Conservation (phyloP, 2,113 vertebrate species). For the Crotalus viridis region DNA sequence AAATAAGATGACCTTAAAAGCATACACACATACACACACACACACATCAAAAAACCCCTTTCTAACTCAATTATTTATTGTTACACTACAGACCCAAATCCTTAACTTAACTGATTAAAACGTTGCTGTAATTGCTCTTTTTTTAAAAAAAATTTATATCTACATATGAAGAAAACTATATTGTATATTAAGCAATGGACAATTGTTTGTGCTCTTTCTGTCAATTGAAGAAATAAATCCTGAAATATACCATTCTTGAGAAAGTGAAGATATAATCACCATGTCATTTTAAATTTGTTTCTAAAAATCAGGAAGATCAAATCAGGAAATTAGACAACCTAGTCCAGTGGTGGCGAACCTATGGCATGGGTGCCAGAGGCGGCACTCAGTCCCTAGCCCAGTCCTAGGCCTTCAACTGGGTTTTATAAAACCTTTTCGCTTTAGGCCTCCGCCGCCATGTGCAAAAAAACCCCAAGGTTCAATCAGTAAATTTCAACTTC, state of each 20-base stretch:
- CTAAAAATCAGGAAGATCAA: neutral
- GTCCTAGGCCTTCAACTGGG: too few relatives aligned
- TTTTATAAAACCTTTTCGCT: too few relatives aligned
- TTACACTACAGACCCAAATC: neutral
- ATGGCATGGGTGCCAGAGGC: too few relatives aligned
- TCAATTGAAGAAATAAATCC: neutral
- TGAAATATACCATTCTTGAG: neutral
- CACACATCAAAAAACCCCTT: neutral
- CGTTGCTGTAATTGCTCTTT: neutral
- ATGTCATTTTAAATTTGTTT: neutral
- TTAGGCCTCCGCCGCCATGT: too few relatives aligned
- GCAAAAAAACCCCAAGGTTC: too few relatives aligned
- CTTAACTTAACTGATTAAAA: neutral
- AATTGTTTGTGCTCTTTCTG: neutral
- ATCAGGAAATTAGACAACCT: neutral
- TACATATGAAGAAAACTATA: neutral
- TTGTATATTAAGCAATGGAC: neutral
- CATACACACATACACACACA: too few relatives aligned
- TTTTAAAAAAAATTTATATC: neutral
- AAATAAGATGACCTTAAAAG: neutral
- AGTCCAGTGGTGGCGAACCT: too few relatives aligned
- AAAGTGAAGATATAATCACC: neutral
- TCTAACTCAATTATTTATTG: neutral
- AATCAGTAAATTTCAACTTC: too few relatives aligned
- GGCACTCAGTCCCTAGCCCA: too few relatives aligned